Evolutionary conservation across 2,797 vertebrate genomes (phyloP).

Genomic region (Natrix natrix): DNA sequence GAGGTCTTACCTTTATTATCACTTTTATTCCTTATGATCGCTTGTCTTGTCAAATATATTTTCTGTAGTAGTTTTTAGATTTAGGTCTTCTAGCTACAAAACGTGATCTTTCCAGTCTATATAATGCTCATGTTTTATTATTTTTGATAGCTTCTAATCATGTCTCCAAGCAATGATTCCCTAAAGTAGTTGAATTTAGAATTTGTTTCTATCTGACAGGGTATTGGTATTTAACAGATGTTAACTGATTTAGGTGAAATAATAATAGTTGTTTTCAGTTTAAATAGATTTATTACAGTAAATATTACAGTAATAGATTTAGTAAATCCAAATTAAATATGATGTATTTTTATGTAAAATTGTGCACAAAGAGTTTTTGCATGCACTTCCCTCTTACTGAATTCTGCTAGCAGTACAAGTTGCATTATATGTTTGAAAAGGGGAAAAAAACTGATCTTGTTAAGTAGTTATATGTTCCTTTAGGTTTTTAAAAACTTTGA

Average conservation of each 20-base stretch:
- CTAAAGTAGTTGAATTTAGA: slow-evolving; percentile 23
- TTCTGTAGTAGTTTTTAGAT: neutral
- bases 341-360: neutral
- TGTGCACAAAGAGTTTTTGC: neutral
- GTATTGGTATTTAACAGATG: slow-evolving; percentile 15
- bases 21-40: neutral
- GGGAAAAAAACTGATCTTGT: neutral
- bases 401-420: neutral
- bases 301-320: too few relatives aligned
- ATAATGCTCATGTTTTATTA: neutral
- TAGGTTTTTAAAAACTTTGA: neutral
- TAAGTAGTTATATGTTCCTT: neutral
- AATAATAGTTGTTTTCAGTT: neutral
- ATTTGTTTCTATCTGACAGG: slow-evolving; percentile 10
- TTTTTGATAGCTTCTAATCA: neutral
- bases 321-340: neutral
- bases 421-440: neutral
- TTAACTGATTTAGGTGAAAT: neutral
- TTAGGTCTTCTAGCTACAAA: neutral
- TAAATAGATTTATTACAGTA: neutral
- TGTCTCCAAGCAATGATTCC: slow-evolving; percentile 2
- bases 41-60: neutral
- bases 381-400: neutral
- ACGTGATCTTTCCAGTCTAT: neutral
- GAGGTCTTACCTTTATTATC: neutral